phyloP scores from a whole-genome alignment of 2,797 vertebrate species.

The Leptoclinus maculatus region DNA sequence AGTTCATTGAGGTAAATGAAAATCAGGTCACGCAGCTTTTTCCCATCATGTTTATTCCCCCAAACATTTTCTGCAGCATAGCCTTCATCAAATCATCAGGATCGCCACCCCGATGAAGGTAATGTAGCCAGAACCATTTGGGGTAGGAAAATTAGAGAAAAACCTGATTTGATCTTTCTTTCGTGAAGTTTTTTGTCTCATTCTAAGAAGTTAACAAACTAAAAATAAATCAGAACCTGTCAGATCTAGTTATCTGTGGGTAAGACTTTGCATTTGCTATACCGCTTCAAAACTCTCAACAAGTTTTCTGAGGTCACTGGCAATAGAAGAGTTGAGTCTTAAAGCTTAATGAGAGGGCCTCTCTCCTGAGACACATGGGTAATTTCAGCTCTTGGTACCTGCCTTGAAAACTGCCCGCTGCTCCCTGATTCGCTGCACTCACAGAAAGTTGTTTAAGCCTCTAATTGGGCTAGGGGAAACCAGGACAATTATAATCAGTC shows the following conservation, averaged over 20 bases:
- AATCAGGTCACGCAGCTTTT: slow-evolving; percentile 3
- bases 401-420: slow-evolving; percentile 55
- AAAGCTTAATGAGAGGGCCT: slow-evolving; percentile 73
- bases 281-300: slow-evolving; percentile 33
- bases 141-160: not conserved
- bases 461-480: slow-evolving; percentile 74
- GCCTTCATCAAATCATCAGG: slow-evolving; percentile 9
- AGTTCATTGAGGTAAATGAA: slow-evolving; percentile 10
- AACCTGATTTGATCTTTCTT: slow-evolving; percentile 5
- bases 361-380: slow-evolving; percentile 67
- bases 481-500: slow-evolving; percentile 79
- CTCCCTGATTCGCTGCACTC: slow-evolving; percentile 56
- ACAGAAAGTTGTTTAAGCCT: slow-evolving; percentile 69
- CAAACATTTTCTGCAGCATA: slow-evolving; percentile 5
- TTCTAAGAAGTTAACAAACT: slow-evolving; percentile 1
- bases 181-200: not conserved
- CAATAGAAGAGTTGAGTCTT: slow-evolving; percentile 45
- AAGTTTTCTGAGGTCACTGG: slow-evolving; percentile 64
- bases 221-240: slow-evolving; percentile 14
- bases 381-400: slow-evolving; percentile 74
- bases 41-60: not conserved
- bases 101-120: not conserved
- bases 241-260: not conserved
- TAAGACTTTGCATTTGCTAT: slow-evolving; percentile 12
- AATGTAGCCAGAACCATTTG: not conserved